Evolutionary conservation across 2,888 invertebrate species (phyloP).

Genomic region (Agonopterix subpropinquella): DNA sequence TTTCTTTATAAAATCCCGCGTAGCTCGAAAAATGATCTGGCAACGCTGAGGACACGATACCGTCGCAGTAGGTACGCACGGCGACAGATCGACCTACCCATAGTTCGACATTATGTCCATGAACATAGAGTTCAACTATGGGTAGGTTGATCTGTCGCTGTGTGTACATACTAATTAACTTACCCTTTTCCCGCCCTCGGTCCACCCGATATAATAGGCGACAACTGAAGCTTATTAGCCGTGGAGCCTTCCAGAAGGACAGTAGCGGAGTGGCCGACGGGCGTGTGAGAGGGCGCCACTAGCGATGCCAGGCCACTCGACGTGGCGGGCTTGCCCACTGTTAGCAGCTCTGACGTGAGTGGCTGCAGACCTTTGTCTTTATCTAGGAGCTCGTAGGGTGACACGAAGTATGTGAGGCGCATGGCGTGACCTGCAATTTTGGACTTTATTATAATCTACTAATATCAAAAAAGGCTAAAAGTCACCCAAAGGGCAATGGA

Average conservation of each 20-base stretch:
- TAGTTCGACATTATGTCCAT: no score
- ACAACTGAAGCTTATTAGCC: slow-evolving; percentile 87
- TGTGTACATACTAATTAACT: slow-evolving; percentile 12
- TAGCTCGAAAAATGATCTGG: no score
- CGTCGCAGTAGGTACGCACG: no score
- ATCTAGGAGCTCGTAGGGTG: slow-evolving; percentile 93
- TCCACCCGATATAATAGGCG: slow-evolving; percentile 81
- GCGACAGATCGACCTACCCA: no score
- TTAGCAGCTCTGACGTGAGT: slow-evolving; percentile 84
- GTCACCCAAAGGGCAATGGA: no score
- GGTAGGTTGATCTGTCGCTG: no score
- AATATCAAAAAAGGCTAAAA: no score
- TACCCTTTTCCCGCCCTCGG: slow-evolving; percentile 85
- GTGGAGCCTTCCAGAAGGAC: slow-evolving; percentile 93
- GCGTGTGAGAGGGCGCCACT: slow-evolving; percentile 68
- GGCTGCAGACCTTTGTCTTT: slow-evolving; percentile 84
- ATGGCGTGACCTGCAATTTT: slow-evolving; percentile 85
- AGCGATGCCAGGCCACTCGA: slow-evolving; percentile 52
- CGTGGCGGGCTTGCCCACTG: slow-evolving; percentile 55
- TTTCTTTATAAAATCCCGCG: no score
- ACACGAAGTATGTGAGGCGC: slow-evolving; percentile 95
- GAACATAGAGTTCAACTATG: no score
- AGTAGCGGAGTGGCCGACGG: slow-evolving; percentile 90
- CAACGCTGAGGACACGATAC: no score
- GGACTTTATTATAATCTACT: neutral